A percentile compares a stretch with the other conserved stretches of the same genome.
These are phyloP conservation scores for Eupithecia insigniata DNA, from an alignment of 2,888 invertebrate species.

Conservation along the genomic window DNA sequence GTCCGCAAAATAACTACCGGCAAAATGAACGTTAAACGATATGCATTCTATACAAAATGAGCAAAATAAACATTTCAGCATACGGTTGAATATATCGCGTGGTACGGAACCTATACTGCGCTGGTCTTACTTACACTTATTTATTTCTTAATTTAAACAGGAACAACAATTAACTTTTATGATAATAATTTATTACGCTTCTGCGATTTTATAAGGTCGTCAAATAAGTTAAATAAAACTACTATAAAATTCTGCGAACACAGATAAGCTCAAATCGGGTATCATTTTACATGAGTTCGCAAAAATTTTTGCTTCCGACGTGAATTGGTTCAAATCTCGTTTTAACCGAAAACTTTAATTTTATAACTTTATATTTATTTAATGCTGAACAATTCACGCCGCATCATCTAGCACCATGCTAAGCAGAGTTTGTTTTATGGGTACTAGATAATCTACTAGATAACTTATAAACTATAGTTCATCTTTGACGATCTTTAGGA, in stretches of 20 bases:
- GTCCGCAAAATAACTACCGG: neutral
- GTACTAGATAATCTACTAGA: neutral
- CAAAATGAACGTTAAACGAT: neutral
- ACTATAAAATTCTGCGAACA: neutral
- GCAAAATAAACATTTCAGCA: neutral
- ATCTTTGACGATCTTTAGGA: slow-evolving; percentile 70
- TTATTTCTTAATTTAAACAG: neutral
- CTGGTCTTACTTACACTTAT: neutral
- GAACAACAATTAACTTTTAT: neutral
- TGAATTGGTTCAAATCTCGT: neutral
- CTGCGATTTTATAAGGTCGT: neutral
- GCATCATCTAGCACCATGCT: neutral
- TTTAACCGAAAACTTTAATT: neutral
- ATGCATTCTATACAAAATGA: neutral
- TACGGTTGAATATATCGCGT: neutral
- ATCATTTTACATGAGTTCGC: neutral
- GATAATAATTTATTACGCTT: neutral
- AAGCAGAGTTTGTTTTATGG: neutral
- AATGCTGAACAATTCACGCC: neutral
- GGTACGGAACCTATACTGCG: too few species aligned
- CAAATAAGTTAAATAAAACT: neutral
- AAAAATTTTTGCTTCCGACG: neutral
- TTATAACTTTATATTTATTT: neutral
- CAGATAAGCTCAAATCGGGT: neutral
- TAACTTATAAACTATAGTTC: slow-evolving; percentile 54